Evolutionary conservation across 2,113 vertebrate genomes (phyloP).

Genomic region (Benthochromis sp.): DNA sequence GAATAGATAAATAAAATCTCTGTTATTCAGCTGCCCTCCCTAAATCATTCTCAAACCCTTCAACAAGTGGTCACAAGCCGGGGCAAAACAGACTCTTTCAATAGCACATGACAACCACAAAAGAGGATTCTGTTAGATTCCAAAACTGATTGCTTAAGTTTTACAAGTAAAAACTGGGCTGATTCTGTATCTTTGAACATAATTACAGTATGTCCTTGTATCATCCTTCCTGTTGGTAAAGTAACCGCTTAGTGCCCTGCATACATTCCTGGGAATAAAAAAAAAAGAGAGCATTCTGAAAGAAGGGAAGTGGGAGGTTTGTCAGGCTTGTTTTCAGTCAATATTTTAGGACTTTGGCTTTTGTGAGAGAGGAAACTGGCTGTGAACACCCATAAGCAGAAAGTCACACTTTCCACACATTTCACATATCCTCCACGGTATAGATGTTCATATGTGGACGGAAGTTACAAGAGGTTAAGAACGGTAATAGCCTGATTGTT

Average conservation of each 20-base stretch:
- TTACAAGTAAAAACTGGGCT: constrained; percentile 64
- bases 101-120: constrained; percentile 63
- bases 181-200: constrained; percentile 66
- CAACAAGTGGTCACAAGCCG: constrained; percentile 69
- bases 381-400: neutral
- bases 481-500: constrained; percentile 42
- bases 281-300: constrained; percentile 23
- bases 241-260: constrained; percentile 44
- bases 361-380: constrained; percentile 29
- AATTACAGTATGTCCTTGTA: constrained; percentile 64
- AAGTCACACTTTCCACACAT: constrained; percentile 19
- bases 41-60: constrained; percentile 71
- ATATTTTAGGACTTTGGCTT: constrained; percentile 39
- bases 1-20: constrained; percentile 73
- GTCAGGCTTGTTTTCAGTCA: constrained; percentile 49
- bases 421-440: constrained; percentile 34
- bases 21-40: constrained; percentile 72
- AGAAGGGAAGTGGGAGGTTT: constrained; percentile 58
- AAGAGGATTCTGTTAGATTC: constrained; percentile 62
- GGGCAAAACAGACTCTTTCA: constrained; percentile 58
- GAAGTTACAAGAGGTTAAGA: constrained; percentile 31
- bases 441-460: constrained; percentile 12
- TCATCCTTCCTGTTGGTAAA: constrained; percentile 70
- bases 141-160: constrained; percentile 61
- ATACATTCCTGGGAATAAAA: constrained; percentile 61